A percentile compares a stretch with the other conserved stretches of the same genome.
These are phyloP conservation scores for Oncorhynchus mykiss DNA, from an alignment of 2,113 vertebrate genomes.

Conservation along the genomic window DNA sequence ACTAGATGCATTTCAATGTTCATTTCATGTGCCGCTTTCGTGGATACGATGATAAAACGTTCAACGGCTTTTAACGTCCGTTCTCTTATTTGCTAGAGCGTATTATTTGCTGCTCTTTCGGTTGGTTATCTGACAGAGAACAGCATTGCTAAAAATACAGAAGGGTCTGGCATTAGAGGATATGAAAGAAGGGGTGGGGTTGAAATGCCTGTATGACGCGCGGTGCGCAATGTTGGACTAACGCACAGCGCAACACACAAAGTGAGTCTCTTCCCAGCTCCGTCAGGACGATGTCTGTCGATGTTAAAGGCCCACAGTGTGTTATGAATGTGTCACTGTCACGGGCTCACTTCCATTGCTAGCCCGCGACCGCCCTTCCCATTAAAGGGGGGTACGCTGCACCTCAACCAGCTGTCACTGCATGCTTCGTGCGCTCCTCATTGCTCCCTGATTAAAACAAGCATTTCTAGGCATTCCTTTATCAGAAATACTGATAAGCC, in stretches of 20 bases:
- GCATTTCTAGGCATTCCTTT: neutral
- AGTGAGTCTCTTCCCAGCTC: neutral
- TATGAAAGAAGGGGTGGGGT: conserved; percentile 43
- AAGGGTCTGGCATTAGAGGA: conserved; percentile 63
- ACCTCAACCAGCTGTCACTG: conserved; percentile 50
- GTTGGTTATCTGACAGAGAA: conserved; percentile 65
- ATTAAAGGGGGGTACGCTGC: neutral
- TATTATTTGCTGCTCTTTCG: conserved; percentile 42
- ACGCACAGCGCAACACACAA: too few species aligned
- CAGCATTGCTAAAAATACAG: conserved; percentile 71
- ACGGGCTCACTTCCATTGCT: neutral
- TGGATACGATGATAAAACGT: conserved; percentile 4
- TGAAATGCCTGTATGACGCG: neutral
- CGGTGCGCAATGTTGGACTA: neutral
- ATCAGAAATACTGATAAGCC: neutral
- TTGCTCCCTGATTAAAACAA: conserved; percentile 49
- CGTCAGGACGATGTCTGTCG: neutral
- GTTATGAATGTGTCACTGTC: neutral
- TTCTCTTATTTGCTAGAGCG: conserved; percentile 20
- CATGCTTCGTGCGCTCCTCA: conserved; percentile 49
- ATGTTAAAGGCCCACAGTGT: neutral
- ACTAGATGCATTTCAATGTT: conserved; percentile 31
- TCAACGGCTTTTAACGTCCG: conserved; percentile 3
- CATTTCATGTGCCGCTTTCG: conserved; percentile 46
- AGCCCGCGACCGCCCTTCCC: too few species aligned